A percentile compares a stretch with the other conserved stretches of the same genome.
These are phyloP conservation scores for Kryptolebias ocellatus DNA, from an alignment of 2,797 vertebrate species.

Conservation along the genomic window DNA sequence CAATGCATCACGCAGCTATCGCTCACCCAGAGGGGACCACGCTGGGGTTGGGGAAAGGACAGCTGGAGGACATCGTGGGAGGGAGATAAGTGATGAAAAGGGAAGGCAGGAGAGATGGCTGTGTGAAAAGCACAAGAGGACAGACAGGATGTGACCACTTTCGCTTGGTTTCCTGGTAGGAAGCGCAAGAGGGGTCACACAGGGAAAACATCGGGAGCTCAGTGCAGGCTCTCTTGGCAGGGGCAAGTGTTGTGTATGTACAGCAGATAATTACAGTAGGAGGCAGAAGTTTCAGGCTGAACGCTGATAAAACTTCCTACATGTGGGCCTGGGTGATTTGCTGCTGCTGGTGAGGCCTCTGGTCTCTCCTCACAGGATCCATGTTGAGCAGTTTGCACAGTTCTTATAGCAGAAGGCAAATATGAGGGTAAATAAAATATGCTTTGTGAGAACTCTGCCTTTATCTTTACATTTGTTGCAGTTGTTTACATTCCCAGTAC, in stretches of 20 bases:
- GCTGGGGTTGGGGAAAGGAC: conserved; percentile 52
- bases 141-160: conserved; percentile 63
- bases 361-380: conserved; percentile 12
- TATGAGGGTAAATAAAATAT: conserved; percentile 11
- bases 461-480: neutral
- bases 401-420: conserved; percentile 29
- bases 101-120: conserved; percentile 59
- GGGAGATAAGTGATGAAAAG: conserved; percentile 43
- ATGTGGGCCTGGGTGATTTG: no score
- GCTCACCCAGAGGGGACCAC: conserved; percentile 40
- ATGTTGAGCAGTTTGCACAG: neutral
- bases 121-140: conserved; percentile 43
- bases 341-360: neutral
- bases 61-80: conserved; percentile 63
- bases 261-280: conserved; percentile 27
- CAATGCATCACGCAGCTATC: conserved; percentile 61
- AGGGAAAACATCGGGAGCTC: conserved; percentile 40
- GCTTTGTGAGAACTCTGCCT: neutral
- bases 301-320: conserved; percentile 29
- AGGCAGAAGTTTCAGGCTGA: conserved; percentile 21
- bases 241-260: conserved; percentile 11
- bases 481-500: conserved; percentile 2
- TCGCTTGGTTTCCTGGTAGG: conserved; percentile 63
- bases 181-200: conserved; percentile 47
- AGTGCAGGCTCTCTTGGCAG: conserved; percentile 23